These are phyloP conservation scores for Apis cerana DNA, from an alignment of 1,140 invertebrate genomes.

Conservation along the genomic window DNA sequence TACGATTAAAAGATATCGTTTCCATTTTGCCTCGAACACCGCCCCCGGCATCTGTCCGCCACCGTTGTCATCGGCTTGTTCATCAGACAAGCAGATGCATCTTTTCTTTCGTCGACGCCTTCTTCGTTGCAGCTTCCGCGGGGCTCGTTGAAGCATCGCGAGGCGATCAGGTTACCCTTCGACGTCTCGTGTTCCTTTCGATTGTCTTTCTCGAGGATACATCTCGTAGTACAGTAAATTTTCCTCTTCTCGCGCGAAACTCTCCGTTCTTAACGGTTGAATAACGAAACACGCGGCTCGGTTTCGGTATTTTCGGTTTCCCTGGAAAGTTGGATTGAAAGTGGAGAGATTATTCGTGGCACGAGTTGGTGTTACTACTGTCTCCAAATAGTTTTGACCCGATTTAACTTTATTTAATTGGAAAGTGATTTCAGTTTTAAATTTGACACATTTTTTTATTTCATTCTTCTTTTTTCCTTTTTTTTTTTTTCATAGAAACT, in stretches of 20 bases:
- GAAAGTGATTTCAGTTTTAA: no score
- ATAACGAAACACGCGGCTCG: neutral
- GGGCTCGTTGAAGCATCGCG: slow-evolving; percentile 51
- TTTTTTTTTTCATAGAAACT: no score
- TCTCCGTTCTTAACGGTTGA: neutral
- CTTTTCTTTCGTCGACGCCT: slow-evolving; percentile 58
- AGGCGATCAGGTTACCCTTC: slow-evolving; percentile 46
- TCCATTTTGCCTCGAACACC: slow-evolving; percentile 9
- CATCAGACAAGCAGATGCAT: slow-evolving; percentile 51
- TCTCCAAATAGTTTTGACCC: neutral
- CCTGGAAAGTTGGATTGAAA: neutral
- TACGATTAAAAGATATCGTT: neutral
- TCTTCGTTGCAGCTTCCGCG: slow-evolving; percentile 47
- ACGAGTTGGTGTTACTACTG: neutral
- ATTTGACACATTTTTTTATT: no score
- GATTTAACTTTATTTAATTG: no score
- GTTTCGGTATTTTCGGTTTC: neutral
- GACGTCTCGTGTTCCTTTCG: slow-evolving; percentile 31
- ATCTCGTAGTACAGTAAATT: neutral
- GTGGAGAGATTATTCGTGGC: neutral
- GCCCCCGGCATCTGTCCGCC: slow-evolving; percentile 15
- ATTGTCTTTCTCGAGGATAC: slow-evolving; percentile 37
- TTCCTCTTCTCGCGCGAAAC: neutral
- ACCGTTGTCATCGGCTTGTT: slow-evolving; percentile 51
- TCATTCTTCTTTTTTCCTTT: no score